Conservation (phyloP, 2,888 invertebrate species). For the Suillia variegata region DNA sequence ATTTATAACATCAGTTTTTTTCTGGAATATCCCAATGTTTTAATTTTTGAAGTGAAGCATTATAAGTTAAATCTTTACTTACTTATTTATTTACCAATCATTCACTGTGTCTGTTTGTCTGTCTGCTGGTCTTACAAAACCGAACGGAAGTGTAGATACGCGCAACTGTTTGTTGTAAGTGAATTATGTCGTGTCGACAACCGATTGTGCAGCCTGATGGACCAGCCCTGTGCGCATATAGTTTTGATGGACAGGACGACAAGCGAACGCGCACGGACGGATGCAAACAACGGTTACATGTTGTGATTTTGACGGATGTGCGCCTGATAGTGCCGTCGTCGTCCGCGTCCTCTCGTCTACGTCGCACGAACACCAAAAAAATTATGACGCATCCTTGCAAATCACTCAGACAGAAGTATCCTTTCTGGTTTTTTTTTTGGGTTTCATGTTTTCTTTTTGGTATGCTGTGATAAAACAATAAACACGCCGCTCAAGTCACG, state of each 20-base stretch:
- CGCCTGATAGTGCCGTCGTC: background rate
- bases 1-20: too few species aligned
- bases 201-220: slow-evolving; percentile 27
- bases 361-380: slow-evolving; percentile 4
- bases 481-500: background rate
- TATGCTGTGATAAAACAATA: background rate
- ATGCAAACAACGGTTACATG: background rate
- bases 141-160: too few species aligned
- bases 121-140: too few species aligned
- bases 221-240: too few species aligned
- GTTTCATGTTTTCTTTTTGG: too few species aligned
- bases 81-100: too few species aligned
- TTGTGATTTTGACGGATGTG: background rate
- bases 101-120: too few species aligned
- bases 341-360: too few species aligned
- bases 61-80: too few species aligned
- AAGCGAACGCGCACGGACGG: too few species aligned
- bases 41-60: too few species aligned
- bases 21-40: too few species aligned
- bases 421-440: background rate
- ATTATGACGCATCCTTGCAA: slow-evolving; percentile 25
- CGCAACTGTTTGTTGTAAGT: slow-evolving; percentile 31
- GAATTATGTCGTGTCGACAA: slow-evolving; percentile 42
- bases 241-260: background rate
- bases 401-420: background rate